phyloP scores from a whole-genome alignment of 2,888 invertebrate genomes.

The Exephanes ischioxanthus region DNA sequence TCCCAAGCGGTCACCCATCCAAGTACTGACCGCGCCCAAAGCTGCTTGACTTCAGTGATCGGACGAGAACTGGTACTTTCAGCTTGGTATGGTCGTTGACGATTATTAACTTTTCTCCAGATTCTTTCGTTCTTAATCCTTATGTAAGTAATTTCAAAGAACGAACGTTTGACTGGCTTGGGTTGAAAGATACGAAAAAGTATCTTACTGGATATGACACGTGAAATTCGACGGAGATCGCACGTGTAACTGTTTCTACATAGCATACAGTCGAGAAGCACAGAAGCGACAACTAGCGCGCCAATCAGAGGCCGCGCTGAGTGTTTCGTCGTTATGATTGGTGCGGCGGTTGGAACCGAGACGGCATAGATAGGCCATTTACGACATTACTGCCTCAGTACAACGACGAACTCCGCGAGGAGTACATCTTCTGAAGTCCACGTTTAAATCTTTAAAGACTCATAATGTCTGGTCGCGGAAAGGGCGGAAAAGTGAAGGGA shows the following conservation, averaged over 20 bases:
- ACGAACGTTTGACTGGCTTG: no score
- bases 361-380: neutral
- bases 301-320: neutral
- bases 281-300: neutral
- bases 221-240: no score
- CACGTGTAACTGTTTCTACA: no score
- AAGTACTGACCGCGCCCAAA: conserved; percentile 60
- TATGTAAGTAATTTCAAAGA: no score
- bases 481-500: conserved; percentile 74
- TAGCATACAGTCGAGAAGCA: no score
- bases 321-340: neutral
- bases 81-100: conserved; percentile 39
- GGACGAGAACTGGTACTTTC: conserved; percentile 43
- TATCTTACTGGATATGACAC: no score
- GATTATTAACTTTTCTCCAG: neutral
- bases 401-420: neutral
- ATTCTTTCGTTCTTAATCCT: no score
- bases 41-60: conserved; percentile 55
- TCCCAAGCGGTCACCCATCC: conserved; percentile 32
- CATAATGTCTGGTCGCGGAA: conserved; percentile 76
- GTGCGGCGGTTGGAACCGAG: neutral
- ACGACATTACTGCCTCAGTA: neutral
- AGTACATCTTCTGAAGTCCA: neutral
- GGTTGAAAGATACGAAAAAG: no score
- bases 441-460: neutral